Evolutionary conservation across 2,888 invertebrate genomes (phyloP).

Genomic region (Terebella lapidaria): DNA sequence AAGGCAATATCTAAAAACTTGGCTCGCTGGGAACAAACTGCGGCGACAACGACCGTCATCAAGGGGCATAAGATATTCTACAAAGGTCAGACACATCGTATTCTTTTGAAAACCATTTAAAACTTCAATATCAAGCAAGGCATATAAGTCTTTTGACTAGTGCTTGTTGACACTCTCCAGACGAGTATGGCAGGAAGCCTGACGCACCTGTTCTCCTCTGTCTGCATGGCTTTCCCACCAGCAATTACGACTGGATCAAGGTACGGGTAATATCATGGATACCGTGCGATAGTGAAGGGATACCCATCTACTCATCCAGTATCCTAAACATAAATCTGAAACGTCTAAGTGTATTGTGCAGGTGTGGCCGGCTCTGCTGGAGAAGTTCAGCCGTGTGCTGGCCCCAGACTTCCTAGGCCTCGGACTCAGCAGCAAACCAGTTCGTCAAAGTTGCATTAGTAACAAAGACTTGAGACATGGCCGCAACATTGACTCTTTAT

Average conservation of each 20-base stretch:
- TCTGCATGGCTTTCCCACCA: conserved; percentile 53
- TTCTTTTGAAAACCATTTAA: no score
- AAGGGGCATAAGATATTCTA: not conserved
- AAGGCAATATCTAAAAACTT: not conserved
- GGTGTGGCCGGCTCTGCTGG: conserved; percentile 34
- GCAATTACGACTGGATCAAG: conserved; percentile 45
- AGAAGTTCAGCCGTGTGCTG: conserved; percentile 38
- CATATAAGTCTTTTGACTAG: no score
- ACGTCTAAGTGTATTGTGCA: conserved; percentile 25
- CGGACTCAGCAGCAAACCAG: conserved; percentile 53
- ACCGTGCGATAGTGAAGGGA: not conserved
- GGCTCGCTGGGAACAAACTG: not conserved
- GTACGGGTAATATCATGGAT: conserved; percentile 21
- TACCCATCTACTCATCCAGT: no score
- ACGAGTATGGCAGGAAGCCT: not conserved
- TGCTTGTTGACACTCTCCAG: no score
- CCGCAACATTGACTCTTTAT: no score
- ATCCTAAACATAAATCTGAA: no score
- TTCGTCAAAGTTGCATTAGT: conserved; percentile 23
- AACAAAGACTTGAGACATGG: not conserved
- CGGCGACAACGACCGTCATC: not conserved
- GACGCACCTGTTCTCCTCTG: conserved; percentile 32
- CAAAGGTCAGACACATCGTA: no score
- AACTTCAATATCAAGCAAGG: no score
- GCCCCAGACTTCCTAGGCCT: conserved; percentile 48